phyloP scores from a whole-genome alignment of 2,797 vertebrate species.

The Mormyrops attenuatus region DNA sequence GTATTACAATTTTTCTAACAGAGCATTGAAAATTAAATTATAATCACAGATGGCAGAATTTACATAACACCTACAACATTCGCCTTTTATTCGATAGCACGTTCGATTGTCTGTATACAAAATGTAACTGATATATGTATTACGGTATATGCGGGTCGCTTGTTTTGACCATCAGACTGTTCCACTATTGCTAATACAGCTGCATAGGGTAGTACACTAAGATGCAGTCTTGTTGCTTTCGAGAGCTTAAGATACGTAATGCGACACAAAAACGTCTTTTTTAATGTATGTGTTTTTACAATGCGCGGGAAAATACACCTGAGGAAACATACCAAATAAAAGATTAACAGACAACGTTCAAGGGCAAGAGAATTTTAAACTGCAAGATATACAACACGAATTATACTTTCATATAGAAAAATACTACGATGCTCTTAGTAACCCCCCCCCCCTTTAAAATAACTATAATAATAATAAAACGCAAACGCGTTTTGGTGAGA shows the following conservation, averaged over 20 bases:
- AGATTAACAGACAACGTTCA: not conserved
- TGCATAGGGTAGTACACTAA: not conserved
- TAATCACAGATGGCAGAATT: not conserved
- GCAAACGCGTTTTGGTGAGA: not conserved
- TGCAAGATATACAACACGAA: not conserved
- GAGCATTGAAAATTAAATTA: not conserved
- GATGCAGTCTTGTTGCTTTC: not conserved
- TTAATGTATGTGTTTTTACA: not conserved
- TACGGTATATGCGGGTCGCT: not conserved
- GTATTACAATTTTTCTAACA: not conserved
- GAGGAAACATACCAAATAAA: not conserved
- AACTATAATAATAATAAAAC: not conserved
- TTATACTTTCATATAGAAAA: not conserved
- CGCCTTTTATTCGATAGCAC: not conserved
- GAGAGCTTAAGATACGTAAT: not conserved
- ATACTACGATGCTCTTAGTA: not conserved
- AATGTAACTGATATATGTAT: not conserved
- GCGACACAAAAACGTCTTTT: not conserved
- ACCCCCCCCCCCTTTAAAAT: not conserved
- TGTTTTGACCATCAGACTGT: not conserved
- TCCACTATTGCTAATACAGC: not conserved
- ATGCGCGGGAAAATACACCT: not conserved
- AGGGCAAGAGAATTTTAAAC: not conserved
- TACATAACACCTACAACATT: not conserved
- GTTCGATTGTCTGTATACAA: not conserved